phyloP scores from a whole-genome alignment of 1,140 invertebrate genomes.

The Brachionus koreanus region DNA sequence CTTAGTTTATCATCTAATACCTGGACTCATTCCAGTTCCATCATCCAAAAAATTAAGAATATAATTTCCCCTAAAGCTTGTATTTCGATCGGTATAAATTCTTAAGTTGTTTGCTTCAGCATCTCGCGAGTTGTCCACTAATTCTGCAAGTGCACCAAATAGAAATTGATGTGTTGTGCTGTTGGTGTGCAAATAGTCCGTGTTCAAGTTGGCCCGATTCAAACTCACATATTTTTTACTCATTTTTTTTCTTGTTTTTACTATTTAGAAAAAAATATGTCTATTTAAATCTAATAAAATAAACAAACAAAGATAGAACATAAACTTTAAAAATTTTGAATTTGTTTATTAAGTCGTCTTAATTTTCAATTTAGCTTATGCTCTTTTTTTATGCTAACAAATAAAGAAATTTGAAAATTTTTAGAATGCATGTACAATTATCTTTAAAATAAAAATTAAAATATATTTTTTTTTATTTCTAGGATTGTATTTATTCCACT shows the following conservation, averaged over 20 bases:
- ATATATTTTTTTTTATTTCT: no score
- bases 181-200: neutral
- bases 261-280: neutral
- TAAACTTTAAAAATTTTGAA: neutral
- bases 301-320: neutral
- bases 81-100: conserved; percentile 49
- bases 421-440: no score
- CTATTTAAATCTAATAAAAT: neutral
- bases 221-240: conserved; percentile 21
- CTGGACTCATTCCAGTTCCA: conserved; percentile 58
- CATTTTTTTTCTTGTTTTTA: neutral
- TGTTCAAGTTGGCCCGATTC: neutral
- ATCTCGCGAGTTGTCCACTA: conserved; percentile 56
- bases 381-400: no score
- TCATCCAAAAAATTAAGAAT: conserved; percentile 58
- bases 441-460: no score
- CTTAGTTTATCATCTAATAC: conserved; percentile 47
- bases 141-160: conserved; percentile 59
- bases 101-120: conserved; percentile 6
- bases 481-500: no score
- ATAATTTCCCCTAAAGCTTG: conserved; percentile 53
- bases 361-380: no score
- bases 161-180: conserved; percentile 59
- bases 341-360: neutral
- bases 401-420: no score